Base-by-base conservation (phyloP, 2,113 vertebrate genomes). In the Nesogale talazaci region DNA sequence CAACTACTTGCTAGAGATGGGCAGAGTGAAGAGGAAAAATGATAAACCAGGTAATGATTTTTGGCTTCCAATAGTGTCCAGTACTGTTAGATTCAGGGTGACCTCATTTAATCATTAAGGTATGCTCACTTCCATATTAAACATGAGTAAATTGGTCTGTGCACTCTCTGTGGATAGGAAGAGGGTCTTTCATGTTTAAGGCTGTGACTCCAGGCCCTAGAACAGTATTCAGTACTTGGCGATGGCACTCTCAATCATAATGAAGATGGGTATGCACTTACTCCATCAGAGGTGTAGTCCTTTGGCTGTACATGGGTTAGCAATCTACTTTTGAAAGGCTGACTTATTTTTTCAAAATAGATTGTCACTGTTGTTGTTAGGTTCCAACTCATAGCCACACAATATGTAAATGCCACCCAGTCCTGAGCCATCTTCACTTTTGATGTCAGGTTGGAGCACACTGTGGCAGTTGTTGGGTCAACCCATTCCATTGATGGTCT, bases 141-240 rank as follows among this genome's bases (percentile, higher is more conserved):
- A 17, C 7, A 38, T 52, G 52, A 79, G 56, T 31, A 89, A 52
- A 52, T n/a, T 11, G 65, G 63, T 38, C 52, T 5, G 14, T 22
- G 27, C 0, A 0, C 69, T 89, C 74, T 36, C 27, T 46, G 63
- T 25, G 86, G 80, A 19, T 10, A 69, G 63, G 74, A 34, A 12
- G 1, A 76, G 38, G 14, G 29, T 20, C 12, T 61, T 63, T 84
- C 38, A 40, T 75, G 15, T 12, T 59, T 20, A 16, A 22, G 25
- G 59, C 70, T 84, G n/a, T 34, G 25, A 72, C 38, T 75, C 80
- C 23, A 46, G 52, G 19, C 63, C n/a, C 86, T 46, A n/a, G 7
- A 70, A 70, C 19, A 29, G 61, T 2, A 15, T 25, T 22, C 3
- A 27, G 31, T 1, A 0, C 1, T 0, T 36, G 31, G 29, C 42